Conservation (phyloP, 64 coral and sea anemone species). For the Montipora capricornis region DNA sequence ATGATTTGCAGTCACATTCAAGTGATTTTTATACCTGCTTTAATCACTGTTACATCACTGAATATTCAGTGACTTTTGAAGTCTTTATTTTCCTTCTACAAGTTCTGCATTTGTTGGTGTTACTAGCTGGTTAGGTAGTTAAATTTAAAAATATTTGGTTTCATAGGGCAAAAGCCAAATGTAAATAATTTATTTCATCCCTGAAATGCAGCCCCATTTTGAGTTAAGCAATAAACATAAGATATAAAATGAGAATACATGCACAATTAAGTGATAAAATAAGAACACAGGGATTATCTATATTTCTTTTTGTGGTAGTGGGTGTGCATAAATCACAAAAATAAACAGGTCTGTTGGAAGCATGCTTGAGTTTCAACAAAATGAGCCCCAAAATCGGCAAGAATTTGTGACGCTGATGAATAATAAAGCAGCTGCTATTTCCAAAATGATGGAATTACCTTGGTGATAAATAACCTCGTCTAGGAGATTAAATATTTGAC, state of each 20-base stretch:
- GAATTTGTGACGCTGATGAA: too few relatives aligned
- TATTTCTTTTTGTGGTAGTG: background rate
- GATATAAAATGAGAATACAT: background rate
- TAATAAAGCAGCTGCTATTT: too few relatives aligned
- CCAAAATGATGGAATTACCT: too few relatives aligned
- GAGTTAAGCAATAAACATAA: background rate
- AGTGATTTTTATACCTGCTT: background rate
- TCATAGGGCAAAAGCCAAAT: background rate
- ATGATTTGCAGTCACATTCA: too few relatives aligned
- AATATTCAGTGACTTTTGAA: background rate
- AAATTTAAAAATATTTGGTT: background rate
- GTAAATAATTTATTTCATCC: background rate
- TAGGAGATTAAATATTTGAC: too few relatives aligned
- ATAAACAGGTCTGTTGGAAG: too few relatives aligned
- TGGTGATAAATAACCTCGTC: too few relatives aligned
- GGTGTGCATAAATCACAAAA: too few relatives aligned
- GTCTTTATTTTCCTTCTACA: background rate
- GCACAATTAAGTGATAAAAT: slow-evolving; percentile 7
- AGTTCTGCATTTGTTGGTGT: background rate
- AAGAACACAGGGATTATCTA: background rate
- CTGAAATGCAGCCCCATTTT: background rate
- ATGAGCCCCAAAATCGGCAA: too few relatives aligned
- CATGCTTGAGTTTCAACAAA: too few relatives aligned
- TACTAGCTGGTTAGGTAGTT: background rate
- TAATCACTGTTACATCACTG: background rate